Conservation (phyloP, 2,113 vertebrate genomes). For the Pollimyrus isidori region DNA sequence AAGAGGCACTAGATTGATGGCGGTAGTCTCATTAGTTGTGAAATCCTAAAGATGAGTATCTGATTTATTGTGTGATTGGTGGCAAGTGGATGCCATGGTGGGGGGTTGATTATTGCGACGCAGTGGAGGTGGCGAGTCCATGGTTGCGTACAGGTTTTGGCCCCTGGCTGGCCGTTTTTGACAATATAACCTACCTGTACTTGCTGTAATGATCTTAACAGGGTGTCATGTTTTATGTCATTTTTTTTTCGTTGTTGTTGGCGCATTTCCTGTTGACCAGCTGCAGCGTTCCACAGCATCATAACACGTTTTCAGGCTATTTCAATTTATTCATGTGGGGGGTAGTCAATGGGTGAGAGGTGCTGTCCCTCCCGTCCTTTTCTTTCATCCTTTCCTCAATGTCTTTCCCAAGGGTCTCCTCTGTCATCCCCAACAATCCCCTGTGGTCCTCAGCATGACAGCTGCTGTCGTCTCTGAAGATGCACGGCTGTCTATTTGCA, state of each 20-base stretch:
- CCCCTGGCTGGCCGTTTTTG: no score
- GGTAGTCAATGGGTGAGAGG: not conserved
- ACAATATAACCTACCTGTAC: not conserved
- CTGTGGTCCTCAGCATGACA: not conserved
- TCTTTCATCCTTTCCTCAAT: conserved; percentile 29
- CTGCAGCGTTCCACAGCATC: not conserved
- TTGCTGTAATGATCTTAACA: not conserved
- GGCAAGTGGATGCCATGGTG: no score
- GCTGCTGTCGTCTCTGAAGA: not conserved
- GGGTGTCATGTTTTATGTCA: not conserved
- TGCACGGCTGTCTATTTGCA: not conserved
- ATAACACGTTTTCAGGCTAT: not conserved
- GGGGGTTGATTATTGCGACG: no score
- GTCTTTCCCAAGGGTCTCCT: not conserved
- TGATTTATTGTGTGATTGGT: no score
- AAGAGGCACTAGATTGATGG: no score
- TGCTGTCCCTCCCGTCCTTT: conserved; percentile 36
- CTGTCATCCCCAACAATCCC: not conserved
- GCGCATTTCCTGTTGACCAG: not conserved
- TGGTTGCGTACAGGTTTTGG: no score
- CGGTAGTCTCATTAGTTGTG: no score
- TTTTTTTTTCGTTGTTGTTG: not conserved
- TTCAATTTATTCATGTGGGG: not conserved
- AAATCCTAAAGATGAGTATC: no score
- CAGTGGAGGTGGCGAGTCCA: no score